Conservation (phyloP, 2,888 invertebrate species). For the Odontothrips loti region DNA sequence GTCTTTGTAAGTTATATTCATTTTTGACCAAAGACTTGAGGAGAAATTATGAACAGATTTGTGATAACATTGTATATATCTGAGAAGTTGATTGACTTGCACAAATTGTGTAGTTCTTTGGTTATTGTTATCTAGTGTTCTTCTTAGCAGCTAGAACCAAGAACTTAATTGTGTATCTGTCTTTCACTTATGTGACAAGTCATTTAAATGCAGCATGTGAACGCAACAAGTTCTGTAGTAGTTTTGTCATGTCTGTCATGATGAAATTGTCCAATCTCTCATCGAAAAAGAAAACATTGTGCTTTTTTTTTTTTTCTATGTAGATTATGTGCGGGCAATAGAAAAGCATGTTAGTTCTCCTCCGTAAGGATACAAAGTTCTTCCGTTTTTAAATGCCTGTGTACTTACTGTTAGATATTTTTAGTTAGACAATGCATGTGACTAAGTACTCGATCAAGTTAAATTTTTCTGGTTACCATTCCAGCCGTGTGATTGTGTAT, state of each 20-base stretch:
- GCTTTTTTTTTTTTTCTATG: neutral
- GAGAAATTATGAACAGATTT: neutral
- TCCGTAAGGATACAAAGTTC: neutral
- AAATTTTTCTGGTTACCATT: neutral
- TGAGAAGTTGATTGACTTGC: neutral
- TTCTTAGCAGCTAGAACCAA: neutral
- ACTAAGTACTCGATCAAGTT: neutral
- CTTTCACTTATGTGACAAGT: neutral
- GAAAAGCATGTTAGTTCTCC: neutral
- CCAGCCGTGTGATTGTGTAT: neutral
- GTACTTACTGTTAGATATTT: neutral
- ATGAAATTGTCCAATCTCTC: neutral
- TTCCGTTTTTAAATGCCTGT: neutral
- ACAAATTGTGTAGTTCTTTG: neutral
- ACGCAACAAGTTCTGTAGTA: neutral
- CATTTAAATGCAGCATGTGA: neutral
- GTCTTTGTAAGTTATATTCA: neutral
- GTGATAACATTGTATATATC: neutral
- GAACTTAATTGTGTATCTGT: neutral
- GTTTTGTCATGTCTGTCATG: neutral
- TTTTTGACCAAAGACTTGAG: neutral
- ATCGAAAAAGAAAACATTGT: neutral
- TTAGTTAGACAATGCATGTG: neutral
- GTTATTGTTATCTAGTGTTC: neutral
- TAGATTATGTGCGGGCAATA: neutral